A percentile compares a stretch with the other conserved stretches of the same genome.
Evolutionary conservation across 2,888 invertebrate genomes (phyloP).

Genomic region (Adineta ricciae): DNA sequence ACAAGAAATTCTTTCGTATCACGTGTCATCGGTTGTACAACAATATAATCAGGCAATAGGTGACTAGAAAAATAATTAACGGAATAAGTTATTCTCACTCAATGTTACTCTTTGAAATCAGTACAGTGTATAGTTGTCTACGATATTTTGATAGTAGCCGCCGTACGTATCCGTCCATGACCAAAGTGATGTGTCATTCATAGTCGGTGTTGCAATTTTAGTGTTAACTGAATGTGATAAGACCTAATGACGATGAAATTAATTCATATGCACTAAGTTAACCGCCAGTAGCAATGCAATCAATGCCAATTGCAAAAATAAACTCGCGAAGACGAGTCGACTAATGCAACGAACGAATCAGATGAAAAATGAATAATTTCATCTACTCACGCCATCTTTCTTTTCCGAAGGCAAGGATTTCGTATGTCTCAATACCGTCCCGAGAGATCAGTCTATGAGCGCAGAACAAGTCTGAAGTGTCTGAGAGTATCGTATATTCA

Average conservation of each 20-base stretch:
- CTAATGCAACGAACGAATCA: not conserved
- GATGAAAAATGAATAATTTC: not conserved
- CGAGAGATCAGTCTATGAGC: too few relatives aligned
- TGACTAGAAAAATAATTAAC: not conserved
- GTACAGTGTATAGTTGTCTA: not conserved
- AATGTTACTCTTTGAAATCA: not conserved
- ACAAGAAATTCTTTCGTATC: slow-evolving; percentile 20
- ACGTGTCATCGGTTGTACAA: not conserved
- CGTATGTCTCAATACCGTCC: too few relatives aligned
- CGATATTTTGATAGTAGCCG: not conserved
- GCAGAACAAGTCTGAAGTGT: too few relatives aligned
- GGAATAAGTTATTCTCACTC: not conserved
- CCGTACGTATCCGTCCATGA: not conserved
- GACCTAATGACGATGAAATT: not conserved
- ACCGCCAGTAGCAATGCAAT: too few relatives aligned
- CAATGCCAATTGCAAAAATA: not conserved
- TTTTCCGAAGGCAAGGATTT: too few relatives aligned
- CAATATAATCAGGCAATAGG: not conserved
- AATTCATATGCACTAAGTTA: not conserved
- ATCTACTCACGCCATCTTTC: not conserved
- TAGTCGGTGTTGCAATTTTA: not conserved
- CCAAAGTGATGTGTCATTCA: not conserved
- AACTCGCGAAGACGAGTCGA: not conserved
- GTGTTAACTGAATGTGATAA: not conserved
- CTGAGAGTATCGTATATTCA: too few relatives aligned